Conservation (phyloP, 2,113 vertebrate genomes). For the Myrmecobius fasciatus region DNA sequence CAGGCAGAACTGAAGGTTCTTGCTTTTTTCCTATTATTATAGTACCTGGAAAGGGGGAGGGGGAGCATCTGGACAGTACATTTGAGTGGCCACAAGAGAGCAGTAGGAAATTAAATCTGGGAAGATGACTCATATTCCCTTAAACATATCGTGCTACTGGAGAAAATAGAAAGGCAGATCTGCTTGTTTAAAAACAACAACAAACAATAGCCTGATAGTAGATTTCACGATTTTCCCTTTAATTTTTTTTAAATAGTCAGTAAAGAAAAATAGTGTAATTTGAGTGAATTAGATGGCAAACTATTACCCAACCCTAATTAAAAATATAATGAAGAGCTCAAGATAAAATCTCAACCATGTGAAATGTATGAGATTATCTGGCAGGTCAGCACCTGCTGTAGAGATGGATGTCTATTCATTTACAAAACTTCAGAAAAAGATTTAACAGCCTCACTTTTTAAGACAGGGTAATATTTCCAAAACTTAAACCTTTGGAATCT, state of each 20-base stretch:
- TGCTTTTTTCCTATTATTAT: conserved; percentile 42
- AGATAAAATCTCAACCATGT: neutral
- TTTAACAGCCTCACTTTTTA: conserved; percentile 4
- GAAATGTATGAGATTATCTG: neutral
- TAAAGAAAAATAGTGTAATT: neutral
- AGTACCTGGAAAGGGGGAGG: neutral
- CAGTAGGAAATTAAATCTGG: conserved; percentile 84
- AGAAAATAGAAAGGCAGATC: conserved; percentile 17
- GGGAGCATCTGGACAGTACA: conserved; percentile 77
- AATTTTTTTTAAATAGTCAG: neutral
- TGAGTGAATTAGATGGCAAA: conserved; percentile 25
- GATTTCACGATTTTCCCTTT: neutral
- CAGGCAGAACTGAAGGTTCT: conserved; percentile 15
- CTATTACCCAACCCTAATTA: conserved; percentile 19
- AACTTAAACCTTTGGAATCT: conserved; percentile 17
- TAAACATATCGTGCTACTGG: conserved; percentile 1
- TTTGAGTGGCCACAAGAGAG: conserved; percentile 86
- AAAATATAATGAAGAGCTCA: neutral
- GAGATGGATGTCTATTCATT: neutral
- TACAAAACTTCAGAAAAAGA: neutral
- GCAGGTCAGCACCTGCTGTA: conserved; percentile 33
- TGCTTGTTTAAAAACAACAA: neutral
- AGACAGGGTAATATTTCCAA: conserved; percentile 6
- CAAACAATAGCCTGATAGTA: neutral
- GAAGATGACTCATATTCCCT: conserved; percentile 48